These are phyloP conservation scores for Gryllus longicercus DNA, from an alignment of 2,888 invertebrate genomes.

Conservation along the genomic window DNA sequence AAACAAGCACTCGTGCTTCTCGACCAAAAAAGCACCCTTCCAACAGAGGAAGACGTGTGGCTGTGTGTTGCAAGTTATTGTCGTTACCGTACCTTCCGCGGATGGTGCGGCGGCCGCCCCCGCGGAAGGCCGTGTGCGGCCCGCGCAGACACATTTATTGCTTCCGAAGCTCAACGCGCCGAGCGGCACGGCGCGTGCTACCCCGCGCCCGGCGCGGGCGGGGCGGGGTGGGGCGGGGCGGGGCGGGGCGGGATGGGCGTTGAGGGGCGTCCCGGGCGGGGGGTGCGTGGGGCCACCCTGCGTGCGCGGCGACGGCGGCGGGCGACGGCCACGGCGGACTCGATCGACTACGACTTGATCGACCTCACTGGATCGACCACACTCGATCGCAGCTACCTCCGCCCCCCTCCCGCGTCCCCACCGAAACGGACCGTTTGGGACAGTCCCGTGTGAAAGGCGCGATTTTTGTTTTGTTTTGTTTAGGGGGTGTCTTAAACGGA, in stretches of 20 bases:
- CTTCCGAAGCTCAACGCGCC: neutral
- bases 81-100: conserved; percentile 31
- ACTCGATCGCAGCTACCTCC: too few species aligned
- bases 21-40: conserved; percentile 31
- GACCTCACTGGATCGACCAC: too few species aligned
- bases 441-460: too few species aligned
- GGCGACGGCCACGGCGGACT: too few species aligned
- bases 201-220: neutral
- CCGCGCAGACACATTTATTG: conserved; percentile 3
- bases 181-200: neutral
- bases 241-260: neutral
- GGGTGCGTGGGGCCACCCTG: too few species aligned
- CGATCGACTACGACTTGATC: too few species aligned
- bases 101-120: neutral
- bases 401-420: too few species aligned
- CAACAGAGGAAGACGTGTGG: conserved; percentile 36
- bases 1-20: conserved; percentile 25
- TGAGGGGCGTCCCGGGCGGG: neutral
- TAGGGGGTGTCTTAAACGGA: too few species aligned
- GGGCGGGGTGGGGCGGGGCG: neutral
- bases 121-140: neutral
- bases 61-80: conserved; percentile 35
- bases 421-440: too few species aligned
- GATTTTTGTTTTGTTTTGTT: too few species aligned
- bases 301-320: too few species aligned